Conservation (phyloP, 2,797 vertebrate species). For the Cuniculus paca region DNA sequence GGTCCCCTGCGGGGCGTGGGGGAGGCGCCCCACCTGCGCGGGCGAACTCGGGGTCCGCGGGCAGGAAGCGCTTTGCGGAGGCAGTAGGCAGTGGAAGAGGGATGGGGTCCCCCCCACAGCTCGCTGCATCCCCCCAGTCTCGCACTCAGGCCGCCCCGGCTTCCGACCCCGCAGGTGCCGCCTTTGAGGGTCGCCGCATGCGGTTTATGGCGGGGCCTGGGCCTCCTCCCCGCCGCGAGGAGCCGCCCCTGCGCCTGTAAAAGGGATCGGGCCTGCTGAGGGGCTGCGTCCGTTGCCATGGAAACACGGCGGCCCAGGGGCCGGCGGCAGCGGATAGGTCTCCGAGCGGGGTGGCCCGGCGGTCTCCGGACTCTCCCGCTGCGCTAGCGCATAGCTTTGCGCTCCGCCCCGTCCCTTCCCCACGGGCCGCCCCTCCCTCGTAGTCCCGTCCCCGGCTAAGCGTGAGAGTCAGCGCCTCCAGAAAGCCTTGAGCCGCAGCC, state of each 20-base stretch:
- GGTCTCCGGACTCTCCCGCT: background rate
- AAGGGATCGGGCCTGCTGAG: background rate
- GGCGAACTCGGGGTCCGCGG: background rate
- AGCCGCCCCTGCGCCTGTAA: slow-evolving; percentile 53
- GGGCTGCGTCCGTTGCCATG: slow-evolving; percentile 36
- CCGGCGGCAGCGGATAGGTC: accelerated
- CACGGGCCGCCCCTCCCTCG: background rate
- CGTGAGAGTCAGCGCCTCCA: background rate
- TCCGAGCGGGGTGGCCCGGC: background rate
- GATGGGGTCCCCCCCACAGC: background rate
- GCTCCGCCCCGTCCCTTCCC: background rate
- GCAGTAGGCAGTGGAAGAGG: no score
- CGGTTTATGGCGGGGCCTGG: background rate
- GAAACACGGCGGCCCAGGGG: background rate
- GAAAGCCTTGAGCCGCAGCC: background rate
- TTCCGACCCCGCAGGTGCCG: slow-evolving; percentile 78
- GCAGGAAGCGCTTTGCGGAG: background rate
- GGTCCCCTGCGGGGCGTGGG: background rate
- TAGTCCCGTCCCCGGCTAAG: background rate
- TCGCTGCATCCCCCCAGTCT: background rate
- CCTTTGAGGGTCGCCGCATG: slow-evolving; percentile 68
- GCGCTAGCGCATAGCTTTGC: background rate
- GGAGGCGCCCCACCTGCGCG: background rate
- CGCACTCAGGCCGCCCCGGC: background rate
- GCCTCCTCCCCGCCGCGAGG: slow-evolving; percentile 20